Evolutionary conservation across 2,888 invertebrate species (phyloP), one percentile per base, ranked within the genome.

Genomic region (Stenichneumon culpator): DNA sequence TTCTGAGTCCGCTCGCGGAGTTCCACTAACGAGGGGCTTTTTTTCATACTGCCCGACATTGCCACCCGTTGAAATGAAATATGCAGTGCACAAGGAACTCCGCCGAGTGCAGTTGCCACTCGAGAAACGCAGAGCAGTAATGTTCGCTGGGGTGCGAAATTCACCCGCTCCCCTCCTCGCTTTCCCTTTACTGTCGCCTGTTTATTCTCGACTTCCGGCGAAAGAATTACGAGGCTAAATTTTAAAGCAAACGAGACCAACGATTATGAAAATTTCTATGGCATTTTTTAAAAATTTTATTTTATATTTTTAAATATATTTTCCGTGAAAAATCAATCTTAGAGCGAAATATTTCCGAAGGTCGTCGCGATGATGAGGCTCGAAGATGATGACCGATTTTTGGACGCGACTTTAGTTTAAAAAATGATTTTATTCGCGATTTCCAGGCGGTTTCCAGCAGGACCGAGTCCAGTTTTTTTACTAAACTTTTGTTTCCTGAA

Each of bases 91-190:
- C 11, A 14, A 14, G 57, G 22, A 57, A 54, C 52, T 54, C 19
- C 52, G 54, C 52, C 72, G 70, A 11, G 70, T n/a, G 32, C 72
- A 19, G 36, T 72, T 54, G 36, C 54, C 72, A 54, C 54, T 57
- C 36, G 54, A 14, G 54, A 36, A 70, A 52, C 52, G 57, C 57
- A 22, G 25, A 22, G 57, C 22, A 54, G 36, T 54, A 36, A 72
- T 57, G 57, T 57, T 57, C 57, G 57, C 72, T 54, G 72, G 32
- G 72, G 72, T 72, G 72, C 54, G 36, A 72, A 72, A 72, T 7
- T 6, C 36, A 36, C 54, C 68, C 50, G 47, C 47, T 11, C 39
- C 39, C 39, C 39, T 39, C 39, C 5, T 3, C 39, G 44, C 44
- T 44, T 57, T 22, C 14, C 57, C 57, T 57, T 22, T 22, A 11